Base-by-base conservation (phyloP, 2,113 vertebrate species). In the Phyllostomus discolor region DNA sequence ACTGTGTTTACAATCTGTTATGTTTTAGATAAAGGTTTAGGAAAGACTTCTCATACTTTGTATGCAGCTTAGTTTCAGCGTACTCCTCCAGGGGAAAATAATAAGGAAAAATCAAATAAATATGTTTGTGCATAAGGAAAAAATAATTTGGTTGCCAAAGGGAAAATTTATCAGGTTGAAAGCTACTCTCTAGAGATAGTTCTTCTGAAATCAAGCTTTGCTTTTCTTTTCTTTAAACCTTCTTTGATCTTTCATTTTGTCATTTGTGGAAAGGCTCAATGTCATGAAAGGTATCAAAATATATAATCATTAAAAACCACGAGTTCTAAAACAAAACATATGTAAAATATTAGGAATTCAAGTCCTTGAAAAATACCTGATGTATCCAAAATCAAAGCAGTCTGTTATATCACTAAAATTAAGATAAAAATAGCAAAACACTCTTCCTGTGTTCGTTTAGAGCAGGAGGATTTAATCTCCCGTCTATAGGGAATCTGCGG, bases 131-230 rank as follows among this genome's bases (percentile, higher is more conserved):
- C 66, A 89, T 26, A 91, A 88, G 94, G 83, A 96, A 97, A 95
- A 98, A 98, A 95, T 90, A 97, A 98, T 91, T 95, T 94, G 46
- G 78, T 98, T 98, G 96, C 98, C 96, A 97, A 94, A 97, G 52
- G 90, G 90, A 96, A 96, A 97, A 95, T 97, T 97, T 97, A 97
- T 97, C 97, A 98, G 90, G 92, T 97, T 98, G 96, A 92, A 98
- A 97, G 81, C 91, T 86, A 94, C 81, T 98, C 97, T 97, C 93
- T 76, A 94, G 46, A 89, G 92, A 95, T 82, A 90, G 57, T 54
- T 97, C 97, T 90, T 94, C 91, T 83, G 91, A 90, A 97, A 96
- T 98, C 59, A 96, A 96, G 92, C 66, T 96, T 96, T 96, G 76
- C 62, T 62, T 62, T 98, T 96, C 97, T 54, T 22, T 70, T 88